Base-by-base conservation (phyloP, 1,140 invertebrate genomes). In the Acromyrmex heyeri region DNA sequence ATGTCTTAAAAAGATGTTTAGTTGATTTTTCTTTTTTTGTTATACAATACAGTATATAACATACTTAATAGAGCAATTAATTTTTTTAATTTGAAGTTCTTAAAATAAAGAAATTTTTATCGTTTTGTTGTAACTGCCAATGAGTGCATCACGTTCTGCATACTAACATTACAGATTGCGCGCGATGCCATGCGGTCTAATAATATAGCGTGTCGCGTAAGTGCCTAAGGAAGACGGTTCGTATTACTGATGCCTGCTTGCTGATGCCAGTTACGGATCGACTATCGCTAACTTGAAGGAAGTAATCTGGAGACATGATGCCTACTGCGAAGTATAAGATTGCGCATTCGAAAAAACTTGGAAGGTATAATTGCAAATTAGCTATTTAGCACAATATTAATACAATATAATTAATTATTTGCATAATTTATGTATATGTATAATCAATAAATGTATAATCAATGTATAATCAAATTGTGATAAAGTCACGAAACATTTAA, bases 331-430 rank as follows among this genome's bases (percentile, higher is more conserved):
- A 92, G 30, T 94, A 93, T 24, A 88, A 90, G 53, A 24, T 93
- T 38, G 59, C 59, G 2, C 59, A 88, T 8, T 94, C 94, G 1
- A 87, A 92, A 50, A 93, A 91, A 69, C 55, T 94, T 16, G 93
- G 94, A 87, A 94, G 93, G 93, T 94, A 92, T 44, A 44, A 55
- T 24, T 82, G 6, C 30, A 38, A 12, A 0, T 4, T 21, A 59
- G 21, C n/a, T 77, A 30, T 48, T 44, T 44, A 44, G 38, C 38
- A 44, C 2, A 44, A 44, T 10, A 44, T 44, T 10, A 44, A 44
- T 44, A 44, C 7, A 24, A 24, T 24, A 24, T 24, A 24, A 24
- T 24, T 24, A 24, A 24, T 24, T 24, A 2, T 44, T 10, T 44
- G 38, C 8, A 7, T 10, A 44, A 44, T 44, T 10, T 44, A 44